phyloP scores from a whole-genome alignment of 2,797 vertebrate species.

The Catharus ustulatus region DNA sequence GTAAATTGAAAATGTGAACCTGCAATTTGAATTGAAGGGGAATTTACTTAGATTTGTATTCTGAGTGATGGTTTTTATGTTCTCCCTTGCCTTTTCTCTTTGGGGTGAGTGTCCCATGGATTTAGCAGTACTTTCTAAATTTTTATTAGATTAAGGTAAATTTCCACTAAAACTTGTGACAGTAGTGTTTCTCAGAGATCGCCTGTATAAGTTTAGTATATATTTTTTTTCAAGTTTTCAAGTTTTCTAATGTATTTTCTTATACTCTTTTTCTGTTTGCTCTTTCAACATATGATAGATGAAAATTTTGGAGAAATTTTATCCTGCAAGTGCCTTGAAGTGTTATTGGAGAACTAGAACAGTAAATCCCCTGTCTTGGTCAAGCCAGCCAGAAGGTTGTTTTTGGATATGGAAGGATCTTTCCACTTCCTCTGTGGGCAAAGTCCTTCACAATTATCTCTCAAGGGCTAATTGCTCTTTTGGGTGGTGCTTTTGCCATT shows the following conservation, averaged over 20 bases:
- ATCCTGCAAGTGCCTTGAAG: not conserved
- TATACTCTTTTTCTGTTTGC: not conserved
- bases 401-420: not conserved
- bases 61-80: not conserved
- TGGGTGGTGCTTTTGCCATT: not conserved
- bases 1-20: not conserved
- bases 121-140: not conserved
- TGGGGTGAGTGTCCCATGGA: not conserved
- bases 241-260: not conserved
- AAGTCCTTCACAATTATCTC: not conserved
- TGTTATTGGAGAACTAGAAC: not conserved
- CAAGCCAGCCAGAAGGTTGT: not conserved
- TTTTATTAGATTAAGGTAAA: not conserved
- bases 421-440: not conserved
- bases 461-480: not conserved
- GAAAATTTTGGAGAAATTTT: not conserved
- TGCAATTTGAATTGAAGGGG: not conserved
- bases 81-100: not conserved
- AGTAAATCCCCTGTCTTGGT: not conserved
- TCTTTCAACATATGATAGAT: not conserved
- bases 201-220: not conserved
- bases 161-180: slow-evolving; percentile 5
- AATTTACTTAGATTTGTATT: not conserved
- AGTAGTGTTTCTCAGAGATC: not conserved
- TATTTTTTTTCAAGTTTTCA: not conserved